A percentile compares a stretch with the other conserved stretches of the same genome.
phyloP scores from a whole-genome alignment of 2,888 invertebrate genomes.

The Malachius bipustulatus region DNA sequence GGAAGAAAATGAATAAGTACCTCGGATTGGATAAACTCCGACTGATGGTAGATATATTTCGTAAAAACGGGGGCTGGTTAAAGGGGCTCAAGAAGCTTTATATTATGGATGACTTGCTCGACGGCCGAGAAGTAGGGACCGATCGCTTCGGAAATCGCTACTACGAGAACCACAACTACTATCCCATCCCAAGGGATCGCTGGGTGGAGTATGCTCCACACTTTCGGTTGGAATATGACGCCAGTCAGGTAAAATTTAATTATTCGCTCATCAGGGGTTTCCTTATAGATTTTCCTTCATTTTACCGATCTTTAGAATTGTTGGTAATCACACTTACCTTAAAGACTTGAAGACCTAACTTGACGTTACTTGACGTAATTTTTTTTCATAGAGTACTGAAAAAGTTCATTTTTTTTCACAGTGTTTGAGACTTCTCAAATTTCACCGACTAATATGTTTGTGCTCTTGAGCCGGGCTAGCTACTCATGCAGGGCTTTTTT shows the following conservation, averaged over 20 bases:
- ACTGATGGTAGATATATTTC: neutral
- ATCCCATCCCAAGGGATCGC: constrained; percentile 75
- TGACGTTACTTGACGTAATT: too few species aligned
- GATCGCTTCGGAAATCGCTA: constrained; percentile 86
- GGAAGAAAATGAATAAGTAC: constrained; percentile 1
- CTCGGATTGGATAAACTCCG: neutral
- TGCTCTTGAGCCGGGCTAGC: too few species aligned
- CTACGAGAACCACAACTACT: constrained; percentile 72
- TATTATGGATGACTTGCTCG: constrained; percentile 65
- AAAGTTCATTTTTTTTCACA: too few species aligned
- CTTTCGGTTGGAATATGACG: constrained; percentile 54
- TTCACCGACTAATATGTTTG: too few species aligned
- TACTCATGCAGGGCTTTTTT: too few species aligned
- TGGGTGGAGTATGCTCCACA: constrained; percentile 78
- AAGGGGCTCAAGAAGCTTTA: constrained; percentile 12
- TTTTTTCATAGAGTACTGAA: too few species aligned
- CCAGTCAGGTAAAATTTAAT: constrained; percentile 74
- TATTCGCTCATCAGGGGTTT: too few species aligned
- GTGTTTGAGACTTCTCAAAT: too few species aligned
- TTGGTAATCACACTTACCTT: too few species aligned
- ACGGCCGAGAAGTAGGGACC: constrained; percentile 62
- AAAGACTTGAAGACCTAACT: too few species aligned
- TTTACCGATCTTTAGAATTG: too few species aligned
- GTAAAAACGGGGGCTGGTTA: neutral
- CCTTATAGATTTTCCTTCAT: too few species aligned